Conservation (phyloP, 2,113 vertebrate species). For the Thunnus thynnus region DNA sequence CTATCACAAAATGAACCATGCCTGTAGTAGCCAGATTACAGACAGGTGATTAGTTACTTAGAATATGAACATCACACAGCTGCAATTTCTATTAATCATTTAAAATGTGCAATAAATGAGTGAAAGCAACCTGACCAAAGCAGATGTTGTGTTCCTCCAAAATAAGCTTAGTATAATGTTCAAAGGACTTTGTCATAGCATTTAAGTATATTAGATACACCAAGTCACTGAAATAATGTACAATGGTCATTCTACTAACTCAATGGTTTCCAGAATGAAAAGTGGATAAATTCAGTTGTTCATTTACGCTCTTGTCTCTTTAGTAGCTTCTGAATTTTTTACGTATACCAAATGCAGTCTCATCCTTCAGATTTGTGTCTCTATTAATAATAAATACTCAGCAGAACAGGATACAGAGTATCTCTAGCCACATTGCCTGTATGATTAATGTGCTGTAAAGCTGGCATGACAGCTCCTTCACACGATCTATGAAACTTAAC, state of each 20-base stretch:
- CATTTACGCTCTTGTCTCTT: slow-evolving; percentile 34
- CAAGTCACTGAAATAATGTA: background rate
- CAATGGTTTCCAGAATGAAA: slow-evolving; percentile 9
- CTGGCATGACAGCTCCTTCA: slow-evolving; percentile 70
- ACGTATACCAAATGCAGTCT: slow-evolving; percentile 44
- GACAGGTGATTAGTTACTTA: background rate
- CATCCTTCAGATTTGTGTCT: slow-evolving; percentile 66
- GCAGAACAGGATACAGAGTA: slow-evolving; percentile 64
- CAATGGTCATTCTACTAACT: background rate
- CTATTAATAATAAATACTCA: slow-evolving; percentile 70
- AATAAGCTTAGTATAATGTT: too few relatives aligned
- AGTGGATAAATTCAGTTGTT: slow-evolving; percentile 26
- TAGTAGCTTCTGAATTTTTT: slow-evolving; percentile 64
- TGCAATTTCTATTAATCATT: background rate
- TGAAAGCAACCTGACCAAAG: background rate
- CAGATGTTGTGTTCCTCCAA: background rate
- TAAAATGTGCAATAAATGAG: background rate
- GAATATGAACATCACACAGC: background rate
- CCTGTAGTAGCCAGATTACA: background rate
- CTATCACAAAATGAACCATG: background rate
- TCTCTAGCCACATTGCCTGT: slow-evolving; percentile 57
- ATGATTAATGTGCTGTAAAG: slow-evolving; percentile 80
- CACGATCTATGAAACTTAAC: slow-evolving; percentile 68
- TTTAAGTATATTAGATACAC: background rate
- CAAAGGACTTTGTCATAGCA: too few relatives aligned